phyloP scores from a whole-genome alignment of 2,797 vertebrate species.

The Cuculus canorus region DNA sequence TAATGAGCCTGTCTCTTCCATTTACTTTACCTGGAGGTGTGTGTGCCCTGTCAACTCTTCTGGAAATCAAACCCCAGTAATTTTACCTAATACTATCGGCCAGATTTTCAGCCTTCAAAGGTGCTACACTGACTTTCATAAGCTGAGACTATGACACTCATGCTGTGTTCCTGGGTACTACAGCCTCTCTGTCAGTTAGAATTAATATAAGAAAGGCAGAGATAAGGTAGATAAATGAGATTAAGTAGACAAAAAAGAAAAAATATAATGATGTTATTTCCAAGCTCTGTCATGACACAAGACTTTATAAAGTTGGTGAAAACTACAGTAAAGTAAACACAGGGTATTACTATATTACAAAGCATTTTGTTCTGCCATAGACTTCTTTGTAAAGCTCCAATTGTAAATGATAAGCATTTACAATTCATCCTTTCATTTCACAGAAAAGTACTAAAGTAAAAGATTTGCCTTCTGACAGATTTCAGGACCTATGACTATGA shows the following conservation, averaged over 20 bases:
- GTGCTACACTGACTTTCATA: background rate
- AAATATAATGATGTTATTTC: background rate
- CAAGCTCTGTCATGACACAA: background rate
- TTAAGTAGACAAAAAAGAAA: background rate
- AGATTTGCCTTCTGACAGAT: background rate
- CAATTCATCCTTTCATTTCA: background rate
- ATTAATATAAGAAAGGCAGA: background rate
- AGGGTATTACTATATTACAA: background rate
- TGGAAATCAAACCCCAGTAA: slow-evolving; percentile 4
- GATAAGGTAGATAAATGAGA: background rate
- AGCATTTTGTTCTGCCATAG: background rate
- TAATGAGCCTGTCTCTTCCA: background rate
- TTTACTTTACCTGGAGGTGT: background rate
- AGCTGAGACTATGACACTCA: background rate
- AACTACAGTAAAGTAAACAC: background rate
- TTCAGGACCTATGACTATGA: background rate
- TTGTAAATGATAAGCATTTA: background rate
- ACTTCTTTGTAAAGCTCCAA: background rate
- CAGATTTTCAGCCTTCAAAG: background rate
- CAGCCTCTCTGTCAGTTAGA: background rate
- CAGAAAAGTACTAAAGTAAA: background rate
- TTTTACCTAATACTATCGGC: background rate
- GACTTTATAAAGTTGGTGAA: background rate
- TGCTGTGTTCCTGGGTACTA: background rate
- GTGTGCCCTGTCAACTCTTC: background rate